These are phyloP conservation scores for Andricus grossulariae DNA, from an alignment of 1,140 invertebrate species.

Conservation along the genomic window DNA sequence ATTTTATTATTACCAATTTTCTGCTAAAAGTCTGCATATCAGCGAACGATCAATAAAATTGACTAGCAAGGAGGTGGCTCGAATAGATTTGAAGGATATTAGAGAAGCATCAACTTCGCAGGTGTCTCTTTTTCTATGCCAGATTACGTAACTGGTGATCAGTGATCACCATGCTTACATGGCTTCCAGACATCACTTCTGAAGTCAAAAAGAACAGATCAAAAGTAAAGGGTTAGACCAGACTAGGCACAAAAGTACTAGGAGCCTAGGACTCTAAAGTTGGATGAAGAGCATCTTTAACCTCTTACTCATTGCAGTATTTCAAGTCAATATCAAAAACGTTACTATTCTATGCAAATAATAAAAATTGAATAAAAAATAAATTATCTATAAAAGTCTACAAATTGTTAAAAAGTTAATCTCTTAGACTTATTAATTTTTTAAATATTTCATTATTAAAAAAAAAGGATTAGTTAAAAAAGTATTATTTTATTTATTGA, in stretches of 20 bases:
- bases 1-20: no score
- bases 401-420: no score
- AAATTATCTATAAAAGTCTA: no score
- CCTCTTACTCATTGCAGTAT: background rate
- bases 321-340: no score
- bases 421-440: no score
- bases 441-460: no score
- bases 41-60: conserved; percentile 46
- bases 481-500: no score
- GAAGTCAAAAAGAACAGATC: conserved; percentile 41
- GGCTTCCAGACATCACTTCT: conserved; percentile 36
- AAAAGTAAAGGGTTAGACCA: conserved; percentile 70
- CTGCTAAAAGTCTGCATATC: no score
- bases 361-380: background rate
- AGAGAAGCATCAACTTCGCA: conserved; percentile 71
- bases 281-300: background rate
- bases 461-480: no score
- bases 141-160: conserved; percentile 23
- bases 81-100: conserved; percentile 67
- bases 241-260: conserved; percentile 62
- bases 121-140: conserved; percentile 47
- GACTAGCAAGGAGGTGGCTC: conserved; percentile 66
- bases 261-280: conserved; percentile 51
- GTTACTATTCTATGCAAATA: background rate
- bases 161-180: conserved; percentile 38